Base-by-base conservation (phyloP, 1,140 invertebrate species). In the Nasonia giraulti region DNA sequence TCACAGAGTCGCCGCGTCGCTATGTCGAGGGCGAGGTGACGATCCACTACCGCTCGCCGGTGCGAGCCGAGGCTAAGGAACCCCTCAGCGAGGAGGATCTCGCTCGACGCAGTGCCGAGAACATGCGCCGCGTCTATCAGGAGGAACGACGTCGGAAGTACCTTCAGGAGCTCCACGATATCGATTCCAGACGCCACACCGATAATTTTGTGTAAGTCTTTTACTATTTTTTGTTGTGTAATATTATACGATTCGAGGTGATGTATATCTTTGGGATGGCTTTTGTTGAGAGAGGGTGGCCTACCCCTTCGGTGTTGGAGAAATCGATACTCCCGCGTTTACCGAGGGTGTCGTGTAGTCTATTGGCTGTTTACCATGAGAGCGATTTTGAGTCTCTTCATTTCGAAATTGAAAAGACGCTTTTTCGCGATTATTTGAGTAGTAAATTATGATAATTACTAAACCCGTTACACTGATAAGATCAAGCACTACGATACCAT, bases 1-100 rank as follows among this genome's bases (percentile, higher is more conserved):
- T 14, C 44, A 66, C 87, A 97, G 97, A 97, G 94, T 97, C 97
- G 86, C 96, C 96, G 71, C 95, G 96, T 89, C 96, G 96, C 88
- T 98, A 98, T 94, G 96, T 97, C 88, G 97, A 98, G 93, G 96
- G 96, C 88, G 97, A 98, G 93, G 97, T 98, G 89, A 98, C 97
- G 89, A 97, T 98, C 91, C 97, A 98, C 92, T 98, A 98, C 94
- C 95, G 96, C 90, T 97, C 95, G 73, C 97, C 97, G 68, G 95
- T 98, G 80, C 94, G 97, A 85, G 95, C 96, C 89, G 97, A 97
- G 91, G 96, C 97, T 82, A 96, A 98, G 91, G 96, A 97, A 86
- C 94, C 95, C 87, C 93, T 96, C 87, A 96, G 96, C 88, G 97
- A 98, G 92, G 96, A 97, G 89, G 97, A 98, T 91, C 93, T 98